Evolutionary conservation across 2,888 invertebrate species (phyloP), one percentile per base, ranked within the genome.

Genomic region (Pseudolycoriella hygida): DNA sequence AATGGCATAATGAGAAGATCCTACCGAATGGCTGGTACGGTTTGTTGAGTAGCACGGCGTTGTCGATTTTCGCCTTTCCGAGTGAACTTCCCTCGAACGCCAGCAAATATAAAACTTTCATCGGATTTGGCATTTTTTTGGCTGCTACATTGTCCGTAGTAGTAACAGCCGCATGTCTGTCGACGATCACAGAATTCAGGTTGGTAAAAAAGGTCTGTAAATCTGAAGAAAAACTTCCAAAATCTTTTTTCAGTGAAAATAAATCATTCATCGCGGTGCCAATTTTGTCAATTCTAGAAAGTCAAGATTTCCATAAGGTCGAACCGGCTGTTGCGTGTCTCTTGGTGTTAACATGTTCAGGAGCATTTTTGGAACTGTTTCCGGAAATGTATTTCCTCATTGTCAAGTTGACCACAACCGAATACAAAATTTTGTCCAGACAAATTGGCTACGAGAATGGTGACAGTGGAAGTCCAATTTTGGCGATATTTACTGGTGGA

Each of bases 261-360:
- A 52, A 57, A n/a, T 62, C 62, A 14, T 66, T 62, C 46, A 55
- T 59, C 17, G 64, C 65, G 8, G 63, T 63, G 15, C 66, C 66
- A 17, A 47, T 66, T 6, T 68, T 73, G 38, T 61, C 65, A 47
- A 67, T 73, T 42, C 66, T 73, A 44, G 71, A 73, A 52, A 62
- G 67, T 48, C 64, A 68, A 38, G 69, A 70, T 51, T 70, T 72
- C 19, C 69, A 69, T 48, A 71, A 71, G 60, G 62, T 72, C 20
- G 60, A 72, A 43, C 69, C 71, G 10, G 67, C 70, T 20, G 69
- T 71, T 52, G 70, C 72, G n/a, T 67, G 69, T 44, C 64, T 68
- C 54, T 63, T 71, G 11, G 65, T 73, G 42, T 59, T 69, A 40
- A 17, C 69, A 14, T 66, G 68, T 37, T 70, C 71, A 20, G 62